Evolutionary conservation across 2,113 vertebrate species (phyloP).

Genomic region (Tetrao urogallus): DNA sequence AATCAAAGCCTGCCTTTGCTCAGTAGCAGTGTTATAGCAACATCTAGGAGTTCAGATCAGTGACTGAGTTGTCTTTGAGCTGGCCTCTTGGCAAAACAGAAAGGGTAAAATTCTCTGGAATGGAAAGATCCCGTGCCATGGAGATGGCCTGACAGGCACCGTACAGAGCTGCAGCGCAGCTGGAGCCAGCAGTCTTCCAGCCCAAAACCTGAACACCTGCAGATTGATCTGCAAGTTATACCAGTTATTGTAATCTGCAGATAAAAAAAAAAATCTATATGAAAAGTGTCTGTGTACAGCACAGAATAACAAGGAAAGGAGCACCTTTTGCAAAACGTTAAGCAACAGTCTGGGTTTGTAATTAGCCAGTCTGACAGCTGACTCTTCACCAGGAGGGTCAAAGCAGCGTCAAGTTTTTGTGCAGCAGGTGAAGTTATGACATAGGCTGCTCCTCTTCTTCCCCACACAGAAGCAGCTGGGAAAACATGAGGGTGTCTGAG

Average conservation of each 20-base stretch:
- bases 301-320: not conserved
- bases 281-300: not conserved
- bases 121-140: not conserved
- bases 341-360: not conserved
- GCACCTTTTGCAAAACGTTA: not conserved
- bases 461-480: not conserved
- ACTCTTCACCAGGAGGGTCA: not conserved
- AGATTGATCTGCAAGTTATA: not conserved
- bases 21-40: not conserved
- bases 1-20: constrained; percentile 66
- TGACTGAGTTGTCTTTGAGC: constrained; percentile 14
- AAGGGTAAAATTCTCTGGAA: not conserved
- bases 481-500: not conserved
- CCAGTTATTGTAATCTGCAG: not conserved
- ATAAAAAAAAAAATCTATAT: not conserved
- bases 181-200: fast-evolving
- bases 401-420: not conserved
- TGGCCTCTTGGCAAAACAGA: not conserved
- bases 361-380: not conserved
- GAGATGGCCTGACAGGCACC: not conserved
- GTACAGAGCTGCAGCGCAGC: not conserved
- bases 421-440: not conserved
- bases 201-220: not conserved
- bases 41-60: not conserved
- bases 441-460: not conserved